These are phyloP conservation scores for Chymomyza amoena DNA, from an alignment of 2,888 invertebrate genomes.

Conservation along the genomic window DNA sequence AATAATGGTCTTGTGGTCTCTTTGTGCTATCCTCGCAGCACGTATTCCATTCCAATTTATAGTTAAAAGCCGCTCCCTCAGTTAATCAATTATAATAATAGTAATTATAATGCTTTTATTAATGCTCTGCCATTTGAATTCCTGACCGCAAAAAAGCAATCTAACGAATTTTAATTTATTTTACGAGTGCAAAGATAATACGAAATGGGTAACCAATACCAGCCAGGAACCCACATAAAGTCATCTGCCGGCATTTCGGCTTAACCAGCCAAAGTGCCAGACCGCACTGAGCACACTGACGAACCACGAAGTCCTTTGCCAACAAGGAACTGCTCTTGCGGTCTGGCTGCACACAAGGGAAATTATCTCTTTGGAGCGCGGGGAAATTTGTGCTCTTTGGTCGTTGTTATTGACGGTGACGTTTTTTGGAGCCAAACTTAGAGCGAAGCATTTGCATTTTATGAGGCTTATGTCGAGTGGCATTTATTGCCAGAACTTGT, in stretches of 20 bases:
- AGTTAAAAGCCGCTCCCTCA: neutral
- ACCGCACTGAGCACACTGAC: neutral
- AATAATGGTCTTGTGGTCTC: neutral
- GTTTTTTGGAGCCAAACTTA: neutral
- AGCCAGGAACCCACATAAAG: neutral
- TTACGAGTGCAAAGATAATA: neutral
- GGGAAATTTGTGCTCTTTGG: conserved; percentile 25
- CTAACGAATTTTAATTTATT: neutral
- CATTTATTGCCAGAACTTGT: conserved; percentile 61
- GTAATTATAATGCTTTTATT: neutral
- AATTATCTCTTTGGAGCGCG: conserved; percentile 25
- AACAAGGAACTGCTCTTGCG: neutral
- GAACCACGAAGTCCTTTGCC: neutral
- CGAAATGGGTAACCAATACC: neutral
- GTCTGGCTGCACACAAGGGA: neutral
- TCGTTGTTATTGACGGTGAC: neutral
- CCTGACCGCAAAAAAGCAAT: neutral
- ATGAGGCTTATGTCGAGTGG: conserved; percentile 44
- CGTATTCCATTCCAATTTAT: neutral
- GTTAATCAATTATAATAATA: neutral
- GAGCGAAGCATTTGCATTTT: conserved; percentile 46
- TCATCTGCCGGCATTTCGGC: neutral
- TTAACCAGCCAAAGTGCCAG: neutral
- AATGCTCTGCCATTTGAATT: neutral
- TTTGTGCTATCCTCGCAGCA: neutral